phyloP scores from a whole-genome alignment of 23 tunicate species.

The Phallusia fumigata region DNA sequence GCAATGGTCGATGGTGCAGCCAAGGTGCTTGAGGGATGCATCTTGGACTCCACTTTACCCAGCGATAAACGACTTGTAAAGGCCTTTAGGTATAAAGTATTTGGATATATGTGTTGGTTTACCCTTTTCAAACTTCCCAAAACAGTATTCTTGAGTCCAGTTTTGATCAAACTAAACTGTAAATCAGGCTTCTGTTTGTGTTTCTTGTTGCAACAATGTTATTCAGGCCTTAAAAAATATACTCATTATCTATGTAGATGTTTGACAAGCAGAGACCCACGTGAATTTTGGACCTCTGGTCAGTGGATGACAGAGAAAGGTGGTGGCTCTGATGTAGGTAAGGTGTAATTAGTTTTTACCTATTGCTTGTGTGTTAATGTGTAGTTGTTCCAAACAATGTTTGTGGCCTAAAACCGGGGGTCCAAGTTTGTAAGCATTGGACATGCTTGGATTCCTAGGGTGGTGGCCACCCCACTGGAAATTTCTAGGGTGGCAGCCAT shows the following conservation, averaged over 20 bases:
- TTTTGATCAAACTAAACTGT: too few relatives aligned
- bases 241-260: conserved; percentile 14
- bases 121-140: too few relatives aligned
- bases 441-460: too few relatives aligned
- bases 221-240: background rate
- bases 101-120: too few relatives aligned
- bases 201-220: too few relatives aligned
- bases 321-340: conserved; percentile 98
- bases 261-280: conserved; percentile 51
- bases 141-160: too few relatives aligned
- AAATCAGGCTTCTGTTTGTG: too few relatives aligned
- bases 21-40: conserved; percentile 54
- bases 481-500: too few relatives aligned
- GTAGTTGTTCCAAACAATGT: background rate
- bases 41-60: background rate
- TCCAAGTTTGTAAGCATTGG: too few relatives aligned
- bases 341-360: background rate
- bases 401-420: background rate
- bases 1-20: conserved; percentile 99
- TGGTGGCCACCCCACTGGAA: too few relatives aligned
- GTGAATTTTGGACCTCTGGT: conserved; percentile 91
- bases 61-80: conserved; percentile 8
- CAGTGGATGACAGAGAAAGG: conserved; percentile 99
- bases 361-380: background rate
- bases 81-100: conserved; percentile 35